Evolutionary conservation across 2,888 invertebrate genomes (phyloP).

Genomic region (Andrena bucephala): DNA sequence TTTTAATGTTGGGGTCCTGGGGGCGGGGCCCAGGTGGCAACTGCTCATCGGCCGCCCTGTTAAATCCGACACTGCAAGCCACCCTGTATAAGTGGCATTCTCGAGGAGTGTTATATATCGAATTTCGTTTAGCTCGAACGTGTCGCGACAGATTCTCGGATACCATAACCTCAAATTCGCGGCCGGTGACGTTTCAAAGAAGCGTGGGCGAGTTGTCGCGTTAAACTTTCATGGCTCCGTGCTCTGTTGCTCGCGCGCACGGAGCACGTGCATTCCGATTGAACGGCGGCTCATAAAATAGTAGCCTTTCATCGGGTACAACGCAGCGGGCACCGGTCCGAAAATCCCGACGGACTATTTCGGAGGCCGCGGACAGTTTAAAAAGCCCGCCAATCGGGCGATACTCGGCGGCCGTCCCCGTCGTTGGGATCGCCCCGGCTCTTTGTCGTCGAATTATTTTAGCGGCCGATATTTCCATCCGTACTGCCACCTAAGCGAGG

Average conservation of each 20-base stretch:
- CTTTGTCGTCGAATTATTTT: conserved; percentile 83
- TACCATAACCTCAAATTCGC: background rate
- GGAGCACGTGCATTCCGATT: conserved; percentile 43
- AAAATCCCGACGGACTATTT: conserved; percentile 59
- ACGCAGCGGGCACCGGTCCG: conserved; percentile 24
- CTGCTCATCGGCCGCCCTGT: too few relatives aligned
- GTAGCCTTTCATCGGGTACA: conserved; percentile 60
- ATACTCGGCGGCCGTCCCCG: conserved; percentile 63
- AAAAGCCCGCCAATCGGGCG: conserved; percentile 72
- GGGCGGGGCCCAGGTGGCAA: too few relatives aligned
- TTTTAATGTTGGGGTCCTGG: too few relatives aligned
- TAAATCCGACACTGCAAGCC: too few relatives aligned
- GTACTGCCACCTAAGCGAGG: conserved; percentile 78
- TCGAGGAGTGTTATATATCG: background rate
- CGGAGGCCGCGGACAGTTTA: conserved; percentile 53
- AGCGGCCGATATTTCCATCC: conserved; percentile 85
- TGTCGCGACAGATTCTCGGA: conserved; percentile 4
- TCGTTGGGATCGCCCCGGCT: conserved; percentile 67
- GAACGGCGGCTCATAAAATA: conserved; percentile 51
- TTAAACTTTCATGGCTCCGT: conserved; percentile 60
- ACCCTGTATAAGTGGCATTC: too few relatives aligned
- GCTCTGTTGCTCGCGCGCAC: conserved; percentile 50
- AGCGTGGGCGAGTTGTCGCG: conserved; percentile 3
- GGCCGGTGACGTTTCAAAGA: conserved; percentile 3
- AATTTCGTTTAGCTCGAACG: background rate